Base-by-base conservation (phyloP, 1,140 invertebrate genomes). In the Ceratosolen fusciceps region DNA sequence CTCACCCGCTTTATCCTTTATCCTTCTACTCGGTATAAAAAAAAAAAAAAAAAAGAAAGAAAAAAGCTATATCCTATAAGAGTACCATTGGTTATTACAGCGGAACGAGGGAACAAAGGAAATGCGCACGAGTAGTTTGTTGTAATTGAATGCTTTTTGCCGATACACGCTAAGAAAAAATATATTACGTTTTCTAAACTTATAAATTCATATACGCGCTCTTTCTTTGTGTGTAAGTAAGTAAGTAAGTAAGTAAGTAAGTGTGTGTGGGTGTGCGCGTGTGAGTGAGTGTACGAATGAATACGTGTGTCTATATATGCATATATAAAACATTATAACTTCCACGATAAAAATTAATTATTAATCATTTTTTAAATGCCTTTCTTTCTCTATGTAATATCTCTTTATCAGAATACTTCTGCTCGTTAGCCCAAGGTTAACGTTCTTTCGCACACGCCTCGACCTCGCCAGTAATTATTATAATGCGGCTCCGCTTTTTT, bases 51-150 rank as follows among this genome's bases (percentile, higher is more conserved):
- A 43, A 43, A 43, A 43, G 12, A 43, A 43, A 43, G 12, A 43
- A 43, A 43, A 77, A 34, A 29, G 75, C 70, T 77, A 77, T 77
- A 52, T 71, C 12, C 70, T 77, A 77, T 77, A 19, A 37, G 21
- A 49, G 19, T 54, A 54, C 52, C 21, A 8, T 54, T 24, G 5
- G 14, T 24, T 4, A 54, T 4, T 4, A 24, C 8, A 24, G 5
- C 4, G 5, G 21, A 54, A 4, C 21, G 4, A 54, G 5, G 5
- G 5, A 54, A 54, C 8, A 54, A 54, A 24, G 52, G 52, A 21
- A 54, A 8, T 24, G 14, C 21, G 12, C 39, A 29, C 26, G 2
- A 60, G 29, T 74, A 54, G 37, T 24, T 74, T 74, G 56, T 47
- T 39, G 2, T 37, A 74, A 56, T n/a, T n/a, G n/a, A n/a, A n/a